Percentiles rank a stretch among this genome's conserved stretches.
Evolutionary conservation across 2,113 vertebrate genomes (phyloP).

Genomic region (Varanus salvator): DNA sequence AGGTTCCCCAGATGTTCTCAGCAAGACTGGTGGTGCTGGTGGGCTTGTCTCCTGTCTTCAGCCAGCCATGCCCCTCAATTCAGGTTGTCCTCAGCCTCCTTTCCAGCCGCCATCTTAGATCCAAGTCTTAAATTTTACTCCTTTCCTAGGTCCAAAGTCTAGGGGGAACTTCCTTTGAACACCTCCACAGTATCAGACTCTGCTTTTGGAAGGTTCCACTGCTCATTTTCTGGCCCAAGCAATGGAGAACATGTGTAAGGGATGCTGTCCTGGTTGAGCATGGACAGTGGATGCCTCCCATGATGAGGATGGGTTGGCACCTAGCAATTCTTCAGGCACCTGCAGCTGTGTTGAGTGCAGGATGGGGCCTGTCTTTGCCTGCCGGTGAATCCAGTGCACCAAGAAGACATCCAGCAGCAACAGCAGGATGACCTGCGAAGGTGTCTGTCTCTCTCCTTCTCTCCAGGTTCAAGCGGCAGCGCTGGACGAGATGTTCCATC

Average conservation of each 20-base stretch:
- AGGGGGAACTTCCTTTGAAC: not conserved
- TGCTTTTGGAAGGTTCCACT: not conserved
- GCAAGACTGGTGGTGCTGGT: not conserved
- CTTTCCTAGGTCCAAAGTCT: not conserved
- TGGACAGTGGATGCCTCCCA: not conserved
- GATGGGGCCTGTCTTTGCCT: rapidly evolving
- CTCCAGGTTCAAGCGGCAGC: slow-evolving; percentile 90
- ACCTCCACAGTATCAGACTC: not conserved
- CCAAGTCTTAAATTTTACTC: not conserved
- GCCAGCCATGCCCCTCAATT: not conserved
- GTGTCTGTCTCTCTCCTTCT: not conserved
- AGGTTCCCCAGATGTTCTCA: not conserved
- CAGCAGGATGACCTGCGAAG: not conserved
- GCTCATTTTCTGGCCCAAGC: not conserved
- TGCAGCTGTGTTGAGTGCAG: not conserved
- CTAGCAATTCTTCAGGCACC: not conserved
- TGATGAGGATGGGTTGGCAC: too few relatives aligned
- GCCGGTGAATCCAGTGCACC: not conserved
- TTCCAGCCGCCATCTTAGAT: not conserved
- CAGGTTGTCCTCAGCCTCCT: not conserved
- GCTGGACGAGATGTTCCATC: slow-evolving; percentile 95
- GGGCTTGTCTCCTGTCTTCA: not conserved
- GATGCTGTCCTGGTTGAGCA: not conserved
- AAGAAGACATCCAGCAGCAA: not conserved
- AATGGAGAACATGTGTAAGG: too few relatives aligned